phyloP scores from a whole-genome alignment of 2,888 invertebrate species.

The Cyclophora albipunctata region DNA sequence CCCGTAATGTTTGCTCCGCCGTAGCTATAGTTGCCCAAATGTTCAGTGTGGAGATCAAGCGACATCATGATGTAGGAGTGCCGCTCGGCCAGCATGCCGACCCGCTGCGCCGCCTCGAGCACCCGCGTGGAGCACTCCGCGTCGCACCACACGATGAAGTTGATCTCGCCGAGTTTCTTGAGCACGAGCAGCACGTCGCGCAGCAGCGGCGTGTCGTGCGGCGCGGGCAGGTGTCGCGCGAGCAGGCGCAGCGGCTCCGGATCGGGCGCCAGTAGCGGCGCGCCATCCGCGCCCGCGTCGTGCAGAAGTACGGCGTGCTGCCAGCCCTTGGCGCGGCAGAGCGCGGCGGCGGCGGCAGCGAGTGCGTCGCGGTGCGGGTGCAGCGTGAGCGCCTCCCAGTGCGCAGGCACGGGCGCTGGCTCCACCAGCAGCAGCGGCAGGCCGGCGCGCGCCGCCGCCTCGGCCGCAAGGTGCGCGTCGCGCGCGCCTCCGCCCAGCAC shows the following conservation, averaged over 20 bases:
- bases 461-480: conserved; percentile 31
- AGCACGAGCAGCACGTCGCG: conserved; percentile 54
- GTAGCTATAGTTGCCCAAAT: conserved; percentile 47
- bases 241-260: conserved; percentile 30
- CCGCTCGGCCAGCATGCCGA: conserved; percentile 50
- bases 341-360: conserved; percentile 24
- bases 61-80: conserved; percentile 51
- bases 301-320: conserved; percentile 51
- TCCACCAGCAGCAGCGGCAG: conserved; percentile 42
- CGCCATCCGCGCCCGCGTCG: conserved; percentile 40
- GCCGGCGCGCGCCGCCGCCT: conserved; percentile 44
- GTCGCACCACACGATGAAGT: conserved; percentile 51
- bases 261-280: conserved; percentile 30
- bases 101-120: conserved; percentile 60
- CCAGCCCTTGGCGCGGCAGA: conserved; percentile 55
- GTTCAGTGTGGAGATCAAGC: conserved; percentile 49
- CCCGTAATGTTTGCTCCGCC: conserved; percentile 61
- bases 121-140: conserved; percentile 47
- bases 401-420: conserved; percentile 25
- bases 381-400: conserved; percentile 42
- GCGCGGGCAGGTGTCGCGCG: conserved; percentile 47
- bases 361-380: conserved; percentile 41
- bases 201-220: conserved; percentile 42
- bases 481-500: conserved; percentile 24
- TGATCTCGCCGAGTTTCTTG: conserved; percentile 45